Base-by-base conservation (phyloP, 2,797 vertebrate genomes). In the Pteropus rufus region DNA sequence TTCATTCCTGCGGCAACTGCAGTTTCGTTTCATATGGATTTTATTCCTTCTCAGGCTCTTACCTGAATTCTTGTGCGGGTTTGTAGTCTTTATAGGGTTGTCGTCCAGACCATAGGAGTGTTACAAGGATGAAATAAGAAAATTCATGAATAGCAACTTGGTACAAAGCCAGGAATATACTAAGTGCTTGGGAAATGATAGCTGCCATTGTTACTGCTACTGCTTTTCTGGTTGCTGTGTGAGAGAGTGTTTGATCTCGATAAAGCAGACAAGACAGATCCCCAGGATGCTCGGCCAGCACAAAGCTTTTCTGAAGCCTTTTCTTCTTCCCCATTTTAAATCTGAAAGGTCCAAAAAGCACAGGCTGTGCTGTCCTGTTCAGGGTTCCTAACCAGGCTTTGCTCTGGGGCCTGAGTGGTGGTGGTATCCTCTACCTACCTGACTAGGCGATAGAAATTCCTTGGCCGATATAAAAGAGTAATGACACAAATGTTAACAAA, bases 401-500 rank as follows among this genome's bases (percentile, higher is more conserved):
- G 18, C 39, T 76, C 36, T 11, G 1, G 9, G 29, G 7, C 31
- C 67, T 88, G 6, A 87, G 29, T 44, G 29, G 29, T 11, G 8
- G 24, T 58, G 14, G 12, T 60, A 26, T 67, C 89, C 79, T 26
- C 65, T 72, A 1, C 64, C 77, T 83, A 5, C 67, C 65, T 58
- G 34, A 82, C 49, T 60, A 72, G 93, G 69, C 7, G 3, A 26
- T 39, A 54, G 67, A 80, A 80, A 91, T 85, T 62, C 65, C 39
- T 60, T 58, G 34, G 24, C 83, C 24, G 21, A 18, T 87, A 52
- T 77, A 64, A 86, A 86, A 76, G 19, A 91, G 31, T 39, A 65
- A 79, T 62, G n/a, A 60, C 79, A 91, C 84, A 91, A 65, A 82
- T 52, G 52, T 73, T 73, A 83, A 93, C 85, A 87, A 92, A 76